Evolutionary conservation across 1,140 invertebrate species (phyloP).

Genomic region (Sarcophaga bullata): DNA sequence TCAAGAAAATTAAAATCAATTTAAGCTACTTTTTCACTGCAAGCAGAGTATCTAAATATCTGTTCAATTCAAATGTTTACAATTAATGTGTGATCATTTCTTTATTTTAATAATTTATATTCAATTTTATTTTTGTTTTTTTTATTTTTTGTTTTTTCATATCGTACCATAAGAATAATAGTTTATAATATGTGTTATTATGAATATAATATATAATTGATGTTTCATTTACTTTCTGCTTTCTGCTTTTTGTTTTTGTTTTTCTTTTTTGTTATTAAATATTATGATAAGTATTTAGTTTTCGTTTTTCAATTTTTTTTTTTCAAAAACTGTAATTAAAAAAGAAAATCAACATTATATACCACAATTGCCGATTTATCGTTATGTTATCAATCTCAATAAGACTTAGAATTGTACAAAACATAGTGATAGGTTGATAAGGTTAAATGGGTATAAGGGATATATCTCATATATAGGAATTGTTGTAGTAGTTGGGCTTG

Average conservation of each 20-base stretch:
- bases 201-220: slow-evolving; percentile 1
- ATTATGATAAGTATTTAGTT: background rate
- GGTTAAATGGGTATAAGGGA: background rate
- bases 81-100: too few species aligned
- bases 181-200: background rate
- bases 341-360: background rate
- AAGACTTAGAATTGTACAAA: background rate
- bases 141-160: too few species aligned
- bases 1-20: too few species aligned
- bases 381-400: background rate
- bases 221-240: too few species aligned
- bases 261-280: background rate
- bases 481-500: too few species aligned
- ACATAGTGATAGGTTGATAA: background rate
- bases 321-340: background rate
- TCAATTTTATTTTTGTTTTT: background rate
- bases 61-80: too few species aligned
- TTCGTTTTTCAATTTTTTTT: background rate
- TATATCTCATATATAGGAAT: background rate
- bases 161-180: slow-evolving; percentile 24
- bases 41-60: too few species aligned
- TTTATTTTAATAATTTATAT: background rate
- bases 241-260: background rate
- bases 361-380: background rate
- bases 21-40: too few species aligned